Base-by-base conservation (phyloP, 1,140 invertebrate species). In the Cardiocondyla obscurior region DNA sequence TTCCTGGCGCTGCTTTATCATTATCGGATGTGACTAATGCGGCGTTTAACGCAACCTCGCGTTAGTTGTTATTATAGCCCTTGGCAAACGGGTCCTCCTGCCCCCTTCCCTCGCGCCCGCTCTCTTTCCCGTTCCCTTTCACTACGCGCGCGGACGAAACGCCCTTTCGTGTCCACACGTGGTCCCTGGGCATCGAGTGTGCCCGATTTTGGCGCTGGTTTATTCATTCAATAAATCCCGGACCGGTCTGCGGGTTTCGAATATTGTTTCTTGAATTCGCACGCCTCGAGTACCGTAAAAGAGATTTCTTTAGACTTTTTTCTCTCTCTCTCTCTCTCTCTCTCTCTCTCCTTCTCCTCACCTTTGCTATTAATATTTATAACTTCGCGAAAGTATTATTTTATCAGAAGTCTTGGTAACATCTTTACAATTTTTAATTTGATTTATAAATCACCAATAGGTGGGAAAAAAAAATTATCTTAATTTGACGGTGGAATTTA, bases 1-100 rank as follows among this genome's bases (percentile, higher is more conserved):
- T 90, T 84, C 81, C 89, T 85, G 86, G 86, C 86, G 73, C 77
- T 88, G 87, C 90, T 92, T 90, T 92, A 92, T 90, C 89, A 92
- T 91, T 92, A 92, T 91, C 91, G 87, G 90, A 91, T 91, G 89
- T 90, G 90, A 90, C 91, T 91, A 92, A 92, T 92, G 90, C 86
- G 86, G 85, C 91, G 90, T 91, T 92, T 91, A 91, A 91, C 89
- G 90, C 90, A 92, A 89, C 90, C 91, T 92, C 90, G 88, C 89
- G 87, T 91, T 91, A 90, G 91, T 92, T 92, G 89, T 91, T 91
- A 92, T 91, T 90, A 91, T 90, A 90, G 91, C 90, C 91, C 87
- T 91, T 90, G 91, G 88, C 89, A 89, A 90, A 86, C 79, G 82
- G 73, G 77, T 57, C 87, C 76, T 55, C 46, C n/a, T 60, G 51